Conservation (phyloP, 2,113 vertebrate species). For the Chlamydotis undulata region DNA sequence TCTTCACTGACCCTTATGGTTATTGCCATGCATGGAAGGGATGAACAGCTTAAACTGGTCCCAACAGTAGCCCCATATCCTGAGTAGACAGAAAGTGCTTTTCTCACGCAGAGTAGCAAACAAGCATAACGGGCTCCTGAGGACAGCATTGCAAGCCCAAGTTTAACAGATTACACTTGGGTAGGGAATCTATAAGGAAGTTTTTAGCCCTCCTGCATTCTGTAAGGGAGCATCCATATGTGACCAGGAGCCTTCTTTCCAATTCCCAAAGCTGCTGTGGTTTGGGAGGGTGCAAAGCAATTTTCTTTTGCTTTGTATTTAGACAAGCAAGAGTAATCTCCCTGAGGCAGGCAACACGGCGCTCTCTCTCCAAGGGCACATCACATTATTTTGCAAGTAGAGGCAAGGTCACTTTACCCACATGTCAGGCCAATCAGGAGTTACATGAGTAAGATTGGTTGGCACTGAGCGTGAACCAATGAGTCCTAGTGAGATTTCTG, state of each 20-base stretch:
- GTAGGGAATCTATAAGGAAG: neutral
- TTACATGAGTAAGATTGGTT: neutral
- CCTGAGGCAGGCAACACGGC: rapidly evolving
- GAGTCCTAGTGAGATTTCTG: neutral
- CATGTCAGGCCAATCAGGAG: neutral
- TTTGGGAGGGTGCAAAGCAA: neutral
- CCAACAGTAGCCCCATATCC: neutral
- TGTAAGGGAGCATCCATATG: neutral
- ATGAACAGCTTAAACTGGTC: neutral
- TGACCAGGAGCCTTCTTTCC: neutral
- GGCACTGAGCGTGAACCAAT: neutral
- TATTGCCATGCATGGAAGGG: neutral
- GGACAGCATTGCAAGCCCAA: neutral
- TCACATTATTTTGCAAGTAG: neutral
- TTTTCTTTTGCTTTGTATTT: neutral
- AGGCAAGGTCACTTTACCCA: neutral
- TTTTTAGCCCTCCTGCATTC: neutral
- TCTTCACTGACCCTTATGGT: neutral
- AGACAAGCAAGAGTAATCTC: neutral
- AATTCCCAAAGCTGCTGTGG: neutral
- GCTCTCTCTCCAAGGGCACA: neutral
- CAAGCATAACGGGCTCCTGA: neutral
- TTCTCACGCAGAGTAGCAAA: neutral
- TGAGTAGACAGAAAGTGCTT: neutral
- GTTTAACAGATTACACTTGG: neutral